These are phyloP conservation scores for Centropyge bicolor DNA, from an alignment of 2,797 vertebrate genomes.

Conservation along the genomic window DNA sequence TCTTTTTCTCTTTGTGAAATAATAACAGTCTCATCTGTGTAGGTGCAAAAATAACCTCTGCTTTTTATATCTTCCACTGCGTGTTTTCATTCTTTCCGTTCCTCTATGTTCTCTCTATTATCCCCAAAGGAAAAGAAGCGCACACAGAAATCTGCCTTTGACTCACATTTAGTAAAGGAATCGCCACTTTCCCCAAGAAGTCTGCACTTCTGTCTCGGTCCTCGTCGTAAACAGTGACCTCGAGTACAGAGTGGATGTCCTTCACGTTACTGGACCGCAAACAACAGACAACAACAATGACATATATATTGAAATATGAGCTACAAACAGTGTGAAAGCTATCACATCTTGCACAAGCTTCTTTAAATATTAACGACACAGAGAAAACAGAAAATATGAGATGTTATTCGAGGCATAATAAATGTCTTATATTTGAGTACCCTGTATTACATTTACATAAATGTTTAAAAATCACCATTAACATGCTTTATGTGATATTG, in stretches of 20 bases:
- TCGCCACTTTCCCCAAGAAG: slow-evolving; percentile 98
- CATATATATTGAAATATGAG: slow-evolving; percentile 12
- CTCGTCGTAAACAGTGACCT: slow-evolving; percentile 98
- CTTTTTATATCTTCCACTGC: slow-evolving; percentile 78
- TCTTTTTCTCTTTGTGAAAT: slow-evolving; percentile 72
- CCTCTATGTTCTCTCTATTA: slow-evolving; percentile 65
- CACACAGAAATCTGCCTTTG: slow-evolving; percentile 68
- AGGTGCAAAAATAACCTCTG: slow-evolving; percentile 80
- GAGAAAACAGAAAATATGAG: slow-evolving; percentile 26
- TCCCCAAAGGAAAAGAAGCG: slow-evolving; percentile 67
- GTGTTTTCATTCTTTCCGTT: slow-evolving; percentile 70
- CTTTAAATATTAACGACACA: slow-evolving; percentile 31
- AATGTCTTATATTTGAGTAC: slow-evolving; percentile 1
- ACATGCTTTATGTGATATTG: slow-evolving; percentile 47
- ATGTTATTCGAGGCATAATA: neutral
- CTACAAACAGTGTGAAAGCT: neutral
- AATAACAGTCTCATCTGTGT: slow-evolving; percentile 76
- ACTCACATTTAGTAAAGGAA: slow-evolving; percentile 97
- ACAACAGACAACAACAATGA: slow-evolving; percentile 50
- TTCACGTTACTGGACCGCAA: slow-evolving; percentile 92
- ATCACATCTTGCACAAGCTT: neutral
- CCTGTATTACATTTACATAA: slow-evolving; percentile 21
- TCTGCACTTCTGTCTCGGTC: slow-evolving; percentile 96
- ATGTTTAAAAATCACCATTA: slow-evolving; percentile 33
- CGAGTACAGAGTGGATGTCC: slow-evolving; percentile 97